Percentiles rank a stretch among this genome's conserved stretches.
phyloP scores from a whole-genome alignment of 2,888 invertebrate genomes.

The Synergus gifuensis region DNA sequence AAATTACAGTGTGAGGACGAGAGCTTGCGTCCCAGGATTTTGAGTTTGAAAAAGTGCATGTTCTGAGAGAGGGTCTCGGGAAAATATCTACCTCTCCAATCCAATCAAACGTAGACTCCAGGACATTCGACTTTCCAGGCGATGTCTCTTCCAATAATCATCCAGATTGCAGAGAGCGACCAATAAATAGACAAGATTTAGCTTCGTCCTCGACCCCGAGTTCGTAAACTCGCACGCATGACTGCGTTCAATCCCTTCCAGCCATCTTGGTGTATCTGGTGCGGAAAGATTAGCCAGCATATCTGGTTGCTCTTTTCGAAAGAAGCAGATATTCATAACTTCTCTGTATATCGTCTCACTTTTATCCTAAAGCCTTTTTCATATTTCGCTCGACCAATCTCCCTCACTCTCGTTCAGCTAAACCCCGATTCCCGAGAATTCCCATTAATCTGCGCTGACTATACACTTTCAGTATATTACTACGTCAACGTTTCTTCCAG shows the following conservation, averaged over 20 bases:
- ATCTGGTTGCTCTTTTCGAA: neutral
- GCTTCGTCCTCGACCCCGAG: slow-evolving; percentile 57
- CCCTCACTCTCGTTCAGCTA: slow-evolving; percentile 5
- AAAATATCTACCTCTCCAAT: slow-evolving; percentile 59
- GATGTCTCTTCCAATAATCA: slow-evolving; percentile 70
- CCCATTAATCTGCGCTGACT: slow-evolving; percentile 41
- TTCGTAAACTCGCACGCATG: slow-evolving; percentile 66
- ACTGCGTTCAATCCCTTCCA: slow-evolving; percentile 68
- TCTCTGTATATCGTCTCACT: slow-evolving; percentile 15
- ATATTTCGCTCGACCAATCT: slow-evolving; percentile 4
- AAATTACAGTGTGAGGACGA: neutral
- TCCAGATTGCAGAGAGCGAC: slow-evolving; percentile 62
- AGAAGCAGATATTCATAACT: slow-evolving; percentile 22
- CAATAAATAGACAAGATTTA: slow-evolving; percentile 74
- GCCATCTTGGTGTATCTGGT: slow-evolving; percentile 45
- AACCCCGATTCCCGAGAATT: slow-evolving; percentile 17
- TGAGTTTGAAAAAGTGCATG: neutral
- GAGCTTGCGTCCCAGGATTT: neutral
- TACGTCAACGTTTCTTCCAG: slow-evolving; percentile 38
- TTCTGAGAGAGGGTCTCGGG: slow-evolving; percentile 9
- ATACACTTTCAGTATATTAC: slow-evolving; percentile 41
- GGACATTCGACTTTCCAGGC: slow-evolving; percentile 59
- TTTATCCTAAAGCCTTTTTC: neutral
- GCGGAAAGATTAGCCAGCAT: slow-evolving; percentile 30
- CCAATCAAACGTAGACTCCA: slow-evolving; percentile 63